A percentile compares a stretch with the other conserved stretches of the same genome.
These are phyloP conservation scores for Nematostella vectensis DNA, from an alignment of 92 coral and sea anemone species.

Conservation along the genomic window DNA sequence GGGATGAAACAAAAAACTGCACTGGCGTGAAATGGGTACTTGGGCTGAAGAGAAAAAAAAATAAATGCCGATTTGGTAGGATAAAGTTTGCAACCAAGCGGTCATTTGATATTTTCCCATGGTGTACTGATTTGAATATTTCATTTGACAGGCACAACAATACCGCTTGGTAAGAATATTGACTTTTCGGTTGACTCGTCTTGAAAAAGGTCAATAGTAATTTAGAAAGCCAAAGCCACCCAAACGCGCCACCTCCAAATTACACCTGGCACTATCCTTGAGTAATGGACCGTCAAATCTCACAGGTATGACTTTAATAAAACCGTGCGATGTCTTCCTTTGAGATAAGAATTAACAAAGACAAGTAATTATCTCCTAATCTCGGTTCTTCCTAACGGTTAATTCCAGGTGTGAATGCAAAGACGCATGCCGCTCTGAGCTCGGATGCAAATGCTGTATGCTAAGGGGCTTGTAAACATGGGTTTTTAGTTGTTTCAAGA, in stretches of 20 bases:
- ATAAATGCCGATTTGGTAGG: too few relatives aligned
- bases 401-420: too few relatives aligned
- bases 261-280: not conserved
- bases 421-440: too few relatives aligned
- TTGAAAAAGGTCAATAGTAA: not conserved
- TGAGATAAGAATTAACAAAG: not conserved
- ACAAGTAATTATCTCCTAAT: not conserved
- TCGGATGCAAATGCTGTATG: too few relatives aligned
- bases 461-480: too few relatives aligned
- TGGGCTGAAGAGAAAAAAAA: too few relatives aligned
- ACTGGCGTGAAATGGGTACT: too few relatives aligned
- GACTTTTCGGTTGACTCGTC: not conserved
- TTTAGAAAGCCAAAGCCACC: not conserved
- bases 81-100: too few relatives aligned
- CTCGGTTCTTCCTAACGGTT: not conserved
- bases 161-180: constrained; percentile 9
- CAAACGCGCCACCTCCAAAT: too few relatives aligned
- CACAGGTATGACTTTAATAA: not conserved
- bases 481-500: not conserved
- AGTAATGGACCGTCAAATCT: constrained; percentile 2
- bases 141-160: constrained; percentile 22
- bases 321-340: not conserved
- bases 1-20: too few relatives aligned
- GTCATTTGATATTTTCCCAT: too few relatives aligned
- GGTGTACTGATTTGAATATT: constrained; percentile 27